phyloP scores from a whole-genome alignment of 2,113 vertebrate genomes.

The Anoplopoma fimbria region DNA sequence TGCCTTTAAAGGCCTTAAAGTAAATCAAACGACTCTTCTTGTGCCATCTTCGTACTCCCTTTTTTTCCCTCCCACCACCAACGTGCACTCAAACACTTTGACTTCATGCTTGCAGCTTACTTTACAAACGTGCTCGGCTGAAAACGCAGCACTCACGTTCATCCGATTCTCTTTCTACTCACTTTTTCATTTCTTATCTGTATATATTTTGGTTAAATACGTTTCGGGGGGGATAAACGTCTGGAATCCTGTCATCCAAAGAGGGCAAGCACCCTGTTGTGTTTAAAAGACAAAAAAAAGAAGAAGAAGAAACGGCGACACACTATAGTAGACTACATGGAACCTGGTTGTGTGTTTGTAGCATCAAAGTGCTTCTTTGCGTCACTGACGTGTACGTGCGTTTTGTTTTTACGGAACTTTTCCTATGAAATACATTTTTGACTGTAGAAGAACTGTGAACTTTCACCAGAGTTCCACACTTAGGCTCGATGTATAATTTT shows the following conservation, averaged over 20 bases:
- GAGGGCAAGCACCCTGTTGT: constrained; percentile 66
- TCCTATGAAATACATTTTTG: constrained; percentile 60
- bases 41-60: constrained; percentile 26
- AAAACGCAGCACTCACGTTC: constrained; percentile 44
- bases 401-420: constrained; percentile 76
- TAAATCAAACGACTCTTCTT: constrained; percentile 17
- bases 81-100: constrained; percentile 60
- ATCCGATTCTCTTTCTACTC: constrained; percentile 3
- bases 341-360: constrained; percentile 73
- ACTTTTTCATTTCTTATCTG: constrained; percentile 33
- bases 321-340: constrained; percentile 37
- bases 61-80: background rate
- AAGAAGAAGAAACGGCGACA: constrained; percentile 21
- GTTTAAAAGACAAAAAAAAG: too few species aligned
- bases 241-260: constrained; percentile 53
- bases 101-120: constrained; percentile 50
- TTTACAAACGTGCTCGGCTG: constrained; percentile 33
- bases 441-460: constrained; percentile 78
- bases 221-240: background rate
- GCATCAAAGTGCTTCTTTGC: constrained; percentile 77
- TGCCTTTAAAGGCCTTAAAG: constrained; percentile 66
- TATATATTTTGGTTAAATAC: constrained; percentile 41
- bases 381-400: constrained; percentile 54
- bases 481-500: constrained; percentile 83
- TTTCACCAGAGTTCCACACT: constrained; percentile 75